Evolutionary conservation across 2,888 invertebrate genomes (phyloP), one percentile per base, ranked within the genome.

Genomic region (Atethmia centrago): DNA sequence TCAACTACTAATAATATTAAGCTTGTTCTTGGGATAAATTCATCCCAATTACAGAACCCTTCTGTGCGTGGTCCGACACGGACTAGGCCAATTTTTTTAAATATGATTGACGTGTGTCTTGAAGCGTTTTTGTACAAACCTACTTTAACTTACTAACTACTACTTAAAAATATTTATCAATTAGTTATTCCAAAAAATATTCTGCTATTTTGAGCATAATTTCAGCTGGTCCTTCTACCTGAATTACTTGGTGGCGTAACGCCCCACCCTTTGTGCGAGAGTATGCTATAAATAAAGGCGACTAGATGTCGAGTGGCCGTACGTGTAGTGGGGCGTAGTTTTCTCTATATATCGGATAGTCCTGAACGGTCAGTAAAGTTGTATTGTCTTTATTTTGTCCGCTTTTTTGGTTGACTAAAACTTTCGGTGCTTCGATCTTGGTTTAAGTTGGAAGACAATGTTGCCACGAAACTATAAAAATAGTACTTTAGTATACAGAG

Each of bases 231-330:
- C 3, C 65, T 82, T 85, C 85, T 85, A 53, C 21, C 53, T 62
- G 7, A 68, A 42, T 63, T 77, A 19, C 31, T 55, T 56, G 0
- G 47, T 74, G 71, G 58, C 59, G 53, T 66, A 71, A 75, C 72
- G 63, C 70, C 69, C 80, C 85, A 76, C 73, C 76, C 87, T 83
- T 84, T 86, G 76, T 85, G 74, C 69, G 68, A 74, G 78, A 88
- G 85, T 85, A 85, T 80, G 86, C 85, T 75, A 90, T 90, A 90
- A 91, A 89, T 90, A 88, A 91, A 85, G 86, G 85, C 85, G 86
- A 85, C 86, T 89, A 85, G 82, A 85, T 84, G 85, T 87, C 80
- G 85, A 86, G 84, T 76, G 74, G 77, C 74, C 83, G 84, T 84
- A 81, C 79, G 82, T 85, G 86, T 84, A 80, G 74, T 77, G 78